These are phyloP conservation scores for Drosophila jambulina DNA, from an alignment of 1,140 invertebrate species.

Conservation along the genomic window DNA sequence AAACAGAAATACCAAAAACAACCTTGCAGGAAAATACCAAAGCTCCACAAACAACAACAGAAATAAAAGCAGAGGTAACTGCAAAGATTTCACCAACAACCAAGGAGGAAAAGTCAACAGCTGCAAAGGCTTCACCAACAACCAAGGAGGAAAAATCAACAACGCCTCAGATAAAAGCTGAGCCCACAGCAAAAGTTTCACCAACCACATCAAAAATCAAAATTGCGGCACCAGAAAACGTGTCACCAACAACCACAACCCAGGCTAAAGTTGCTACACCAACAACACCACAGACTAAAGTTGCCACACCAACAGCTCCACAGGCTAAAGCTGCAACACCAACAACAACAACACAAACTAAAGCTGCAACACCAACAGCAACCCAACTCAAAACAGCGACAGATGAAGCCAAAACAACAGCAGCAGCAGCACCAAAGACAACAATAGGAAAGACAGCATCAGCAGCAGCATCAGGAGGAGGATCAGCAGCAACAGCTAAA, in stretches of 20 bases:
- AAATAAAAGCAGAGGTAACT: background rate
- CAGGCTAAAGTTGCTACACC: background rate
- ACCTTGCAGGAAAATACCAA: background rate
- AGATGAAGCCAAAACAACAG: constrained; percentile 13
- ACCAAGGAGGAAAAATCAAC: background rate
- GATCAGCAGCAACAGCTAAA: constrained; percentile 30
- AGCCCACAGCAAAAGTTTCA: background rate
- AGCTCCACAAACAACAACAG: constrained; percentile 1
- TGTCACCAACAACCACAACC: background rate
- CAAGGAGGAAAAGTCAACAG: constrained; percentile 14
- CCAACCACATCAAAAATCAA: constrained; percentile 10
- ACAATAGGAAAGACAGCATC: constrained; percentile 13
- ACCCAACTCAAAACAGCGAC: constrained; percentile 7
- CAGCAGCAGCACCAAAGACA: constrained; percentile 16
- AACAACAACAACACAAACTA: constrained; percentile 1
- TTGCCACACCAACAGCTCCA: constrained; percentile 6
- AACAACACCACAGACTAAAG: constrained; percentile 11
- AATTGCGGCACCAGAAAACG: background rate
- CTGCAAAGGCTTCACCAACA: constrained; percentile 10
- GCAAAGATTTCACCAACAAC: constrained; percentile 6
- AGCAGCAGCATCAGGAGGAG: constrained; percentile 21
- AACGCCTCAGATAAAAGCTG: constrained; percentile 3
- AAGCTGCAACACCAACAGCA: constrained; percentile 10
- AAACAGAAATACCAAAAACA: background rate
- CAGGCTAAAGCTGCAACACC: constrained; percentile 1